Conservation (phyloP, 2,797 vertebrate genomes). For the Cygnus olor region DNA sequence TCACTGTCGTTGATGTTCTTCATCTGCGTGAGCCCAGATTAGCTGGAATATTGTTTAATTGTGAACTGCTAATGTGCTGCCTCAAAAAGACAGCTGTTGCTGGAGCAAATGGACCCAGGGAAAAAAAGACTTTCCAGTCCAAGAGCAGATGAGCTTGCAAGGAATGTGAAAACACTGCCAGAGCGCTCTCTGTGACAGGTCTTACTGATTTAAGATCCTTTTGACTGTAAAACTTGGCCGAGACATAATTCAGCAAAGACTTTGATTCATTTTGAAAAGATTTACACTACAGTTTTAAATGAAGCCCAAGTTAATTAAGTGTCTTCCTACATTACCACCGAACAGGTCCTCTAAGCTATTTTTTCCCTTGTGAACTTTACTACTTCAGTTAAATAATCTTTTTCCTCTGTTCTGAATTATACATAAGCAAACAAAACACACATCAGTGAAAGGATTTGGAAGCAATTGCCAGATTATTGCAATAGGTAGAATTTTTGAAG, state of each 20-base stretch:
- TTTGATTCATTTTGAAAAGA: slow-evolving; percentile 70
- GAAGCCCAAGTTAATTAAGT: slow-evolving; percentile 72
- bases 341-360: slow-evolving; percentile 28
- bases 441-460: background rate
- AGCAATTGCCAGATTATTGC: background rate
- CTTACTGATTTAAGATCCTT: slow-evolving; percentile 69
- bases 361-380: background rate
- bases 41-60: slow-evolving; percentile 62
- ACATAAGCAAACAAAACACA: background rate
- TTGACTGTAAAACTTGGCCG: slow-evolving; percentile 31
- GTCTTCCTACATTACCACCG: slow-evolving; percentile 43
- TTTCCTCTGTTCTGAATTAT: background rate
- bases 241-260: slow-evolving; percentile 58
- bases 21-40: slow-evolving; percentile 39
- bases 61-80: slow-evolving; percentile 49
- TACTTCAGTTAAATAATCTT: background rate
- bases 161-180: slow-evolving; percentile 13
- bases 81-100: slow-evolving; percentile 66
- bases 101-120: background rate
- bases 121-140: slow-evolving; percentile 30
- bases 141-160: slow-evolving; percentile 27
- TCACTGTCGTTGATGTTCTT: slow-evolving; percentile 16
- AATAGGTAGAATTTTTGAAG: accelerated
- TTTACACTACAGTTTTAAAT: slow-evolving; percentile 64
- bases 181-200: slow-evolving; percentile 28